Conservation (phyloP, 2,113 vertebrate species). For the Bufo gargarizans region DNA sequence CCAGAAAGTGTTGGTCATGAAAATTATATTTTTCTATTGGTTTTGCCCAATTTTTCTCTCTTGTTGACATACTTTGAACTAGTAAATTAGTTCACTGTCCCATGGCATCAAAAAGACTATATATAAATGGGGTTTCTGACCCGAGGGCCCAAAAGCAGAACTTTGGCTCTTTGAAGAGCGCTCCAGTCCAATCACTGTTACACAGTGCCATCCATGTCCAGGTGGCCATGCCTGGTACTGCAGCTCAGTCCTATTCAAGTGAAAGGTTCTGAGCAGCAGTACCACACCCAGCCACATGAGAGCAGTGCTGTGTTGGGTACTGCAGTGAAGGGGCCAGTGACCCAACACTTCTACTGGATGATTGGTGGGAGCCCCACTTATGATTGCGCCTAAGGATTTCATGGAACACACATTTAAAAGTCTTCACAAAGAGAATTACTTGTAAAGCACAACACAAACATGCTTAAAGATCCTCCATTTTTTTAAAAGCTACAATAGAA, state of each 20-base stretch:
- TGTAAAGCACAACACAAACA: no score
- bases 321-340: no score
- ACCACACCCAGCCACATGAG: not conserved
- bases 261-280: not conserved
- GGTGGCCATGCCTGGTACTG: not conserved
- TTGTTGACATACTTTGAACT: not conserved
- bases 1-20: not conserved
- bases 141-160: not conserved
- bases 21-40: not conserved
- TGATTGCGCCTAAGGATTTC: not conserved
- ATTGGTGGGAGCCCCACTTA: not conserved
- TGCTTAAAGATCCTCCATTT: no score
- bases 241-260: not conserved
- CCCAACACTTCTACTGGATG: not conserved
- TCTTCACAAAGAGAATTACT: no score
- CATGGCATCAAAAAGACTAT: not conserved
- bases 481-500: no score
- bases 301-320: not conserved
- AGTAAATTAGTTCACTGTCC: not conserved
- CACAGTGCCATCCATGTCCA: not conserved
- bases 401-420: not conserved
- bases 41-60: not conserved
- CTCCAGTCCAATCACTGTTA: not conserved
- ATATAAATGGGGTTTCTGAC: not conserved
- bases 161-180: not conserved